Conservation (phyloP, 2,113 vertebrate genomes). For the Spheniscus mendiculus region DNA sequence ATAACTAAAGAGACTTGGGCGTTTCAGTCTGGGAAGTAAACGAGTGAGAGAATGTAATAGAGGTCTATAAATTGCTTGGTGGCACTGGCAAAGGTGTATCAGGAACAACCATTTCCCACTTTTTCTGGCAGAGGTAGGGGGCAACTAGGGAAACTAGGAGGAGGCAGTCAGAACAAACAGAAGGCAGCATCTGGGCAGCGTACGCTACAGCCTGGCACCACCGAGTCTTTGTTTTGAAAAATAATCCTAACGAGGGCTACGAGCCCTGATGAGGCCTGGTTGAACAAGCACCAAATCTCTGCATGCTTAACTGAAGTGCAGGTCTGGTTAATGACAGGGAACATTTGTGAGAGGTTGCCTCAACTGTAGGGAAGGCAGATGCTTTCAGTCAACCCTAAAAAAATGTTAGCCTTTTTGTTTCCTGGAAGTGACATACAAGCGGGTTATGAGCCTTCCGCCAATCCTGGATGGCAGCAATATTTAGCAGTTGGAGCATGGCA, state of each 20-base stretch:
- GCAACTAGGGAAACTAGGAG: not conserved
- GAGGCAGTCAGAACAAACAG: not conserved
- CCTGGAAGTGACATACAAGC: not conserved
- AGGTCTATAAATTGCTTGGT: not conserved
- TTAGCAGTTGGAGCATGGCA: not conserved
- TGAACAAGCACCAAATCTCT: conserved; percentile 16
- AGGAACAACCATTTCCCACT: not conserved
- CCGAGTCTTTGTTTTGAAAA: conserved; percentile 2
- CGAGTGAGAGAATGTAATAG: not conserved
- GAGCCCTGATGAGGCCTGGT: not conserved
- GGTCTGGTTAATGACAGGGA: not conserved
- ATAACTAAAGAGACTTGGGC: not conserved
- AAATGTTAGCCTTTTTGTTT: not conserved
- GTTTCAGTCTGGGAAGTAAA: not conserved
- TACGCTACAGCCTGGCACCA: not conserved
- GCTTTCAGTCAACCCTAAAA: conserved; percentile 18
- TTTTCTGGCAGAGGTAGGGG: not conserved
- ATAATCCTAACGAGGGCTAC: not conserved
- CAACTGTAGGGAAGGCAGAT: not conserved
- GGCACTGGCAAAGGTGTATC: not conserved
- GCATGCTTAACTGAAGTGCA: not conserved
- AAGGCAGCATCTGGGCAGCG: not conserved
- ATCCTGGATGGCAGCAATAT: not conserved
- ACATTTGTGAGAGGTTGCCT: not conserved
- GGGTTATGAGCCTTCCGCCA: not conserved